phyloP scores from a whole-genome alignment of 35 echinoderm and acorn worm genomes.

The Anneissia japonica region DNA sequence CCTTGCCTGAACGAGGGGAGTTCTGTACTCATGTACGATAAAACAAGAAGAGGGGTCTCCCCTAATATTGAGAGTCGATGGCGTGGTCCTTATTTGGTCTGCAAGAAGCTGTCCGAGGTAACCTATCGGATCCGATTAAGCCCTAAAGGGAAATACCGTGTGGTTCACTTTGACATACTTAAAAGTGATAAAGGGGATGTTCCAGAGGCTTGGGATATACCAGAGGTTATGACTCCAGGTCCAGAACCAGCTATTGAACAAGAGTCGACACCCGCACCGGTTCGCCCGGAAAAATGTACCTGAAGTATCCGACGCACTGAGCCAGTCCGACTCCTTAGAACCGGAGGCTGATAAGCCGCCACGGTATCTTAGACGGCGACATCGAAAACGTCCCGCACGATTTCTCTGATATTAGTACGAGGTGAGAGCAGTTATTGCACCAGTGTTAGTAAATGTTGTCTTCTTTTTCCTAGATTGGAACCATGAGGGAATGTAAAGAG shows the following conservation, averaged over 20 bases:
- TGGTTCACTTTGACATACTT: constrained; percentile 30
- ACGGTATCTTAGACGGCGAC: no score
- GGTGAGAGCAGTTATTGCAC: no score
- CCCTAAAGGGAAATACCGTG: not conserved
- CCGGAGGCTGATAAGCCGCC: no score
- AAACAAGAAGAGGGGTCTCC: constrained; percentile 32
- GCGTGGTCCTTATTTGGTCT: constrained; percentile 36
- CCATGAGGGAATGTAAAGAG: no score
- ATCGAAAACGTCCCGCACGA: not conserved
- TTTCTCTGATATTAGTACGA: no score
- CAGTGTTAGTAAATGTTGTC: no score
- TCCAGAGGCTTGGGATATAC: not conserved
- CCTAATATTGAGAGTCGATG: constrained; percentile 58
- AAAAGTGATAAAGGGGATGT: constrained; percentile 20
- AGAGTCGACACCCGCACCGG: no score
- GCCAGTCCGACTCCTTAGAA: no score
- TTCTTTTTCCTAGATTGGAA: no score
- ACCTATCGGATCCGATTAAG: constrained; percentile 18
- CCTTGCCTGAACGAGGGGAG: constrained; percentile 15
- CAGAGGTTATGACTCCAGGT: no score
- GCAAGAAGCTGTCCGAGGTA: constrained; percentile 36
- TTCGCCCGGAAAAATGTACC: not conserved
- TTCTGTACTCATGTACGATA: constrained; percentile 52
- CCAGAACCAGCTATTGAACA: no score
- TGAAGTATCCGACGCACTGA: not conserved